phyloP scores from a whole-genome alignment of 2,888 invertebrate genomes.

The Archips crataeganus region DNA sequence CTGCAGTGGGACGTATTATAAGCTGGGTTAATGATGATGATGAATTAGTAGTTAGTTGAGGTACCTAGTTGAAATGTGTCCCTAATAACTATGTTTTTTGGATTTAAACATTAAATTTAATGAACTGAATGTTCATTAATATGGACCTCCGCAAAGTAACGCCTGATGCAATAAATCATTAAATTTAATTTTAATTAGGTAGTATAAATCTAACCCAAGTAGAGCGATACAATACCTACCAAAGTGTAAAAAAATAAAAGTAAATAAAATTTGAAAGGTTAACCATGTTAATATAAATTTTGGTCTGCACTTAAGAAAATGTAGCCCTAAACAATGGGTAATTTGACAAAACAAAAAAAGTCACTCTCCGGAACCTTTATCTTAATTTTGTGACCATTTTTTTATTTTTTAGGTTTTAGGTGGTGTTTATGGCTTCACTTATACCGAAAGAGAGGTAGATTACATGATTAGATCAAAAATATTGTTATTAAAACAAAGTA shows the following conservation, averaged over 20 bases:
- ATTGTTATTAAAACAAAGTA: neutral
- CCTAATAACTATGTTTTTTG: too few relatives aligned
- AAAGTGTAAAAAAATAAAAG: neutral
- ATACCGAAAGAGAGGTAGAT: neutral
- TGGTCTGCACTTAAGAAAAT: constrained; percentile 23
- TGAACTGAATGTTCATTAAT: too few relatives aligned
- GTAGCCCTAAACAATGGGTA: constrained; percentile 27
- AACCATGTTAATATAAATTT: constrained; percentile 31
- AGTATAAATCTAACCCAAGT: too few relatives aligned
- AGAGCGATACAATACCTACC: too few relatives aligned
- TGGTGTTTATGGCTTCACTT: constrained; percentile 6
- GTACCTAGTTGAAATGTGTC: too few relatives aligned
- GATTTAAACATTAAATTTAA: too few relatives aligned
- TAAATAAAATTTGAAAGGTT: constrained; percentile 1
- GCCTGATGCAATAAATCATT: too few relatives aligned
- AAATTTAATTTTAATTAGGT: too few relatives aligned
- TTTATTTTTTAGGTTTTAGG: constrained; percentile 3
- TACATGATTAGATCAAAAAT: neutral
- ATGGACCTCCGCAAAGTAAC: too few relatives aligned
- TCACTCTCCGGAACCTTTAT: constrained; percentile 23
- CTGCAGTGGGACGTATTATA: too few relatives aligned
- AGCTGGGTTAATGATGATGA: too few relatives aligned
- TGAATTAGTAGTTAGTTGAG: too few relatives aligned
- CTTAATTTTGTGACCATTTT: constrained; percentile 32
- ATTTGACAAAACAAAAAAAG: constrained; percentile 34